Evolutionary conservation across 2,113 vertebrate species (phyloP), one percentile per base, ranked within the genome.

Genomic region (Hippoglossus stenolepis): DNA sequence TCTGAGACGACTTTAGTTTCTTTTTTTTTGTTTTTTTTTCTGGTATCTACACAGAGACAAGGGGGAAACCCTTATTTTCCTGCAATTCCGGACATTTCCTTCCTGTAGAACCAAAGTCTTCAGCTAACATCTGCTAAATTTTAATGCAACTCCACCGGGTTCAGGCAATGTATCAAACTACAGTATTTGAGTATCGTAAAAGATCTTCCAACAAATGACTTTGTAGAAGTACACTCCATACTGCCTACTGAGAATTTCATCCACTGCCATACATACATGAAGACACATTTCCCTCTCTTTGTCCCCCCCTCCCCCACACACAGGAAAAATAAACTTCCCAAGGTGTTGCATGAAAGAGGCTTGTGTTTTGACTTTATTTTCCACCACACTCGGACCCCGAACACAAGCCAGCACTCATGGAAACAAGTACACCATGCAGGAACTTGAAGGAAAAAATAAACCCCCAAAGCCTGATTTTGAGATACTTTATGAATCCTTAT

Each of bases 321-420:
- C 61, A 73, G 67, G 74, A 80, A 92, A 84, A 87, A 72, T 81
- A 76, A 76, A 89, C 87, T 88, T 87, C 83, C 79, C 65, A 78
- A 85, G 73, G 71, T 83, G 71, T 70, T 61, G 43, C 47, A 77
- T 93, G 90, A 94, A 93, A 92, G 90, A 85, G 45, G 53, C 79
- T 85, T 89, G 82, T 93, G 88, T 93, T 90, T 85, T 73, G n/a
- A 83, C 74, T 90, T 73, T 75, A 89, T 87, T 91, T 93, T 91
- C 88, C 88, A 90, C 77, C 75, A 80, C 77, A 88, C 67, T 84
- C 58, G 6, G 67, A 71, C 87, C 80, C 73, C 71, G 82, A 88
- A 89, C 84, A 89, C 84, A 86, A 65, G 80, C 75, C 86, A 81
- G 65, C 78, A 40, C 79, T 84, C 76, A 84, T 82, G 85, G 72